phyloP scores from a whole-genome alignment of 2,113 vertebrate species.

The Anolis carolinensis region DNA sequence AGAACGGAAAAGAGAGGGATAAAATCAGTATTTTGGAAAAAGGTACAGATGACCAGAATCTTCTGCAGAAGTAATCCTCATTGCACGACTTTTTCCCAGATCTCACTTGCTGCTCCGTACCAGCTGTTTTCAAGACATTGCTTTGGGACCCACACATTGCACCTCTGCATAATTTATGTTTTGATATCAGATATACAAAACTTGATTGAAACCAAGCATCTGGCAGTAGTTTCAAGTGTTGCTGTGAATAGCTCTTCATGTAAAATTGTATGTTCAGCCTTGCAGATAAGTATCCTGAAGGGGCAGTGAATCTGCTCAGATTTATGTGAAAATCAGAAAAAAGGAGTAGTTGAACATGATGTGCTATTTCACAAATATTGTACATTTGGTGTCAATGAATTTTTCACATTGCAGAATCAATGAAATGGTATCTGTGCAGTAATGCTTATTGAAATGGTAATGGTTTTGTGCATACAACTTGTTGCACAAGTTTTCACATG shows the following conservation, averaged over 20 bases:
- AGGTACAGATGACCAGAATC: background rate
- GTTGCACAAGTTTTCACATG: background rate
- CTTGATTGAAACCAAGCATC: background rate
- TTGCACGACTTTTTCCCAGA: background rate
- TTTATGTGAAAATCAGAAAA: background rate
- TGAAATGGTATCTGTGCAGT: background rate
- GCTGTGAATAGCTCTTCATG: background rate
- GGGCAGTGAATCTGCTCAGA: background rate
- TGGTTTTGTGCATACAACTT: background rate
- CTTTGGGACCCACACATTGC: background rate
- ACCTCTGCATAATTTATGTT: background rate
- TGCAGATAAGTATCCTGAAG: background rate
- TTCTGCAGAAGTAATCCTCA: background rate
- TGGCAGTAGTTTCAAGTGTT: background rate
- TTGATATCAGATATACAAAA: background rate
- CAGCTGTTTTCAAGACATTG: background rate
- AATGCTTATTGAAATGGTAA: background rate
- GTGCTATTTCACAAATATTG: background rate
- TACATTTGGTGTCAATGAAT: background rate
- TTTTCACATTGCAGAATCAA: background rate
- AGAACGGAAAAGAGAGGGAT: background rate
- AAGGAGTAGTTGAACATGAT: background rate
- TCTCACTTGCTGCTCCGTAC: background rate
- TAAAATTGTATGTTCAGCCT: background rate
- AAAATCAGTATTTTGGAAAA: background rate